These are phyloP conservation scores for Tenebrio molitor DNA, from an alignment of 1,140 invertebrate genomes.

Conservation along the genomic window DNA sequence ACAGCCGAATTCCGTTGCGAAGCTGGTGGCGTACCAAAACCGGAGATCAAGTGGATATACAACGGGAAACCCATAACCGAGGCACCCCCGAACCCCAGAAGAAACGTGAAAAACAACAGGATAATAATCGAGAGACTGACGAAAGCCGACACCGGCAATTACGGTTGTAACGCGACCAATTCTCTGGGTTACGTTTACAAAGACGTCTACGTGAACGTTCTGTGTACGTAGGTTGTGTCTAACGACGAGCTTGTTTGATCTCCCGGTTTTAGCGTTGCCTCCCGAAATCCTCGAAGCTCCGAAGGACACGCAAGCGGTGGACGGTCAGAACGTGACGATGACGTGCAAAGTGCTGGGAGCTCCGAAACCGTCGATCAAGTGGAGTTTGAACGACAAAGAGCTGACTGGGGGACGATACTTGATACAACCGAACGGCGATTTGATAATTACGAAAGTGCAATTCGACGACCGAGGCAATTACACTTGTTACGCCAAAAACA, in stretches of 20 bases:
- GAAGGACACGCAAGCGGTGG: conserved; percentile 83
- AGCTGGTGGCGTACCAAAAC: conserved; percentile 89
- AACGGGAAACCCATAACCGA: conserved; percentile 92
- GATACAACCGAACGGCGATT: conserved; percentile 82
- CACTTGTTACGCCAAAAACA: conserved; percentile 93
- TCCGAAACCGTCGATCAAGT: conserved; percentile 94
- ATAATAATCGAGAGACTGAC: conserved; percentile 87
- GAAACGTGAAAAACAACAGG: conserved; percentile 77
- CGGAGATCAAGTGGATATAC: conserved; percentile 96
- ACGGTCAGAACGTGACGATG: conserved; percentile 85
- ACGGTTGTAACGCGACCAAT: conserved; percentile 99
- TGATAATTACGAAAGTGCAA: conserved; percentile 86
- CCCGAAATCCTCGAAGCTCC: conserved; percentile 92
- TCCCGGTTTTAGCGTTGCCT: conserved; percentile 77
- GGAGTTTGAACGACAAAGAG: conserved; percentile 86
- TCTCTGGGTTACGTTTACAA: conserved; percentile 98
- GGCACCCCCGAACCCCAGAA: conserved; percentile 80
- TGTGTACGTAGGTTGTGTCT: conserved; percentile 6
- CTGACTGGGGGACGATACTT: conserved; percentile 88
- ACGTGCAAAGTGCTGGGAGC: conserved; percentile 96
- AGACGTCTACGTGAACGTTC: conserved; percentile 97
- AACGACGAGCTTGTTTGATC: conserved; percentile 18
- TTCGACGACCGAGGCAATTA: conserved; percentile 91
- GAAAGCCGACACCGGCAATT: conserved; percentile 96
- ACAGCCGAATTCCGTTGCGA: conserved; percentile 88